A percentile compares a stretch with the other conserved stretches of the same genome.
Evolutionary conservation across 1,140 invertebrate genomes (phyloP).

Genomic region (Cyclargus thomasi): DNA sequence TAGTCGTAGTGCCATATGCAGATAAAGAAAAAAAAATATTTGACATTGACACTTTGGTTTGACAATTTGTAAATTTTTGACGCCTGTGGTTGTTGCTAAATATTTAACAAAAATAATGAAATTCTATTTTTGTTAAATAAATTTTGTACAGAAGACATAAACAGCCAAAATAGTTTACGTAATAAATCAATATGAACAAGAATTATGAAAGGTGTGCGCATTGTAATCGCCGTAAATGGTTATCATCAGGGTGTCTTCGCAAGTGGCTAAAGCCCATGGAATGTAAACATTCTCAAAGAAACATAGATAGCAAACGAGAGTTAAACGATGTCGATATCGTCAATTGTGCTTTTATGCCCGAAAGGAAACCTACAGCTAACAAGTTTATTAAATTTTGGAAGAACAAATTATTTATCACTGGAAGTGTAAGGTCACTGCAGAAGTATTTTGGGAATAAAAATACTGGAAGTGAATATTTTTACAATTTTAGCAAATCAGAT

Average conservation of each 20-base stretch:
- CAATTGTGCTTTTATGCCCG: constrained; percentile 56
- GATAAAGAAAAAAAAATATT: too few relatives aligned
- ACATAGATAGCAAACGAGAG: constrained; percentile 64
- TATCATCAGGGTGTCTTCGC: constrained; percentile 60
- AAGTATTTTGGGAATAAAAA: constrained; percentile 64
- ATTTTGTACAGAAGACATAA: background rate
- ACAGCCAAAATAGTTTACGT: background rate
- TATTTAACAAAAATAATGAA: background rate
- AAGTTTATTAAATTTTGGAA: constrained; percentile 65
- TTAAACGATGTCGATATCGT: constrained; percentile 60
- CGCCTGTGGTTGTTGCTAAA: background rate
- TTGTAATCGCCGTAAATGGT: constrained; percentile 67
- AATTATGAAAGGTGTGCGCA: constrained; percentile 66
- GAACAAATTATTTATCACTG: constrained; percentile 64
- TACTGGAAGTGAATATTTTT: constrained; percentile 47
- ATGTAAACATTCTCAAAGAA: constrained; percentile 71
- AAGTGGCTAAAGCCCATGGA: constrained; percentile 69
- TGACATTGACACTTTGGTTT: too few relatives aligned
- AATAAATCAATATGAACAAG: constrained; percentile 51
- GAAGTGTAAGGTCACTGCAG: constrained; percentile 61
- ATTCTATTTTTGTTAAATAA: constrained; percentile 4
- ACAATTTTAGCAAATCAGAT: constrained; percentile 49
- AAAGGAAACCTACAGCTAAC: constrained; percentile 48
- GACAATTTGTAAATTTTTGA: too few relatives aligned
- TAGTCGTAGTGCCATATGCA: too few relatives aligned